Conservation (phyloP, 2,797 vertebrate genomes). For the Antrozous pallidus region DNA sequence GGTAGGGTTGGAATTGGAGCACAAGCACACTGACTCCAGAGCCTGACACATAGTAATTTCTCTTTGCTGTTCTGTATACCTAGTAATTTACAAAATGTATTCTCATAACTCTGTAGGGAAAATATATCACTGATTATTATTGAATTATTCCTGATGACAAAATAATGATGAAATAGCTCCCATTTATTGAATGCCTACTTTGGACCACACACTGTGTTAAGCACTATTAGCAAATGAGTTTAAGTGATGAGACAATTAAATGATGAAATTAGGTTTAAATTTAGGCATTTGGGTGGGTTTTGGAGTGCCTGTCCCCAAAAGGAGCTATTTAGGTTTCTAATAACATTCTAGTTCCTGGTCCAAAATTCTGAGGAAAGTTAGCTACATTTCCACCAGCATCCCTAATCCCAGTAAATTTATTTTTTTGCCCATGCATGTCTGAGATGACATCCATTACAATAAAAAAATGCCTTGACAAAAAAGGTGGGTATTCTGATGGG, state of each 20-base stretch:
- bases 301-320: not conserved
- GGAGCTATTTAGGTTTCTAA: not conserved
- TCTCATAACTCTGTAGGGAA: not conserved
- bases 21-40: not conserved
- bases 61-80: not conserved
- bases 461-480: not conserved
- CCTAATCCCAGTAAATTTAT: not conserved
- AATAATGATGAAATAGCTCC: not conserved
- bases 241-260: not conserved
- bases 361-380: not conserved
- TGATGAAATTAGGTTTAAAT: conserved; percentile 1
- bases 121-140: not conserved
- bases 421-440: not conserved
- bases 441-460: not conserved
- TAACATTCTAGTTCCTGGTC: not conserved
- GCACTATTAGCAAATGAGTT: not conserved
- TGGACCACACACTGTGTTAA: not conserved
- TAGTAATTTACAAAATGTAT: not conserved
- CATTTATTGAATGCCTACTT: not conserved
- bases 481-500: not conserved
- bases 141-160: conserved; percentile 2
- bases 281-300: not conserved
- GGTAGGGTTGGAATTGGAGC: not conserved
- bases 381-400: not conserved
- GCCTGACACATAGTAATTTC: not conserved